Conservation (phyloP, 2,888 invertebrate species). For the Meiosimyza platycephala region DNA sequence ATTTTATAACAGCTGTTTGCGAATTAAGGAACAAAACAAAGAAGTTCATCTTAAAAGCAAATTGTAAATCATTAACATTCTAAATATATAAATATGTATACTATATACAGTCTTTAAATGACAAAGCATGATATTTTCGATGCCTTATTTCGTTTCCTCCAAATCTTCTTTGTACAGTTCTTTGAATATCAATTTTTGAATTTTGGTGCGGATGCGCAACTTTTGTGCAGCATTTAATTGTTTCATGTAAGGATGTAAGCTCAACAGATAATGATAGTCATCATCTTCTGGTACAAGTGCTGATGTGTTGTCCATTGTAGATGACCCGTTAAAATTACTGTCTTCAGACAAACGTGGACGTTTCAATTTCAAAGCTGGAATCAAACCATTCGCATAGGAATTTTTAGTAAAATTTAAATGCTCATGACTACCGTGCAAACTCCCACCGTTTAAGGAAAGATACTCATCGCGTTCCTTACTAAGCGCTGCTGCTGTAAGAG, state of each 20-base stretch:
- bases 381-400: slow-evolving; percentile 60
- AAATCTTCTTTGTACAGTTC: slow-evolving; percentile 67
- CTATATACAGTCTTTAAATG: slow-evolving; percentile 23
- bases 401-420: slow-evolving; percentile 61
- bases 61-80: no score
- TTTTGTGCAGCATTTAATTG: slow-evolving; percentile 66
- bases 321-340: slow-evolving; percentile 65
- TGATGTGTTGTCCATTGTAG: slow-evolving; percentile 60
- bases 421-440: slow-evolving; percentile 52
- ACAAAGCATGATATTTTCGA: not conserved
- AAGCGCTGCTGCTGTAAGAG: slow-evolving; percentile 40
- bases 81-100: slow-evolving; percentile 5
- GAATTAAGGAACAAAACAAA: no score
- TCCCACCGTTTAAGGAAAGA: slow-evolving; percentile 32
- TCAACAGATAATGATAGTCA: slow-evolving; percentile 66
- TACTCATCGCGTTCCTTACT: slow-evolving; percentile 56
- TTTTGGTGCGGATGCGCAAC: slow-evolving; percentile 65
- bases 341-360: slow-evolving; percentile 63
- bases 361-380: slow-evolving; percentile 63
- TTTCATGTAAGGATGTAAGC: slow-evolving; percentile 67
- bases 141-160: slow-evolving; percentile 61
- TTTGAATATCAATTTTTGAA: slow-evolving; percentile 67
- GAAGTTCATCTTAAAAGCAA: no score
- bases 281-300: slow-evolving; percentile 64
- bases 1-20: no score